These are phyloP conservation scores for Megathymus violae DNA, from an alignment of 1,140 invertebrate species.

Conservation along the genomic window DNA sequence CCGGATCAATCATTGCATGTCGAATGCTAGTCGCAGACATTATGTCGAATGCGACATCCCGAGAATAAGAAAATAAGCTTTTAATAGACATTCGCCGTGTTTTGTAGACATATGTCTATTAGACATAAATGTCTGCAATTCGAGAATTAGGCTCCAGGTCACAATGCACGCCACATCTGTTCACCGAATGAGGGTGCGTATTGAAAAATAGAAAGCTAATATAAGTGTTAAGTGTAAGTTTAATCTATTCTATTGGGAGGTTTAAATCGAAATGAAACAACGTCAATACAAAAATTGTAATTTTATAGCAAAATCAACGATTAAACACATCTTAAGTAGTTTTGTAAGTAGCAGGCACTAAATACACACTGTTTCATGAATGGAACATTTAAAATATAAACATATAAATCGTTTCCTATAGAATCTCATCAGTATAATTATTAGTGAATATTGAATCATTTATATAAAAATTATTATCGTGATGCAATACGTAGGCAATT, in stretches of 20 bases:
- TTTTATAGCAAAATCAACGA: conserved; percentile 64
- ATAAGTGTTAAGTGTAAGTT: no score
- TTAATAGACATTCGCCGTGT: no score
- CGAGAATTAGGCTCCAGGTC: no score
- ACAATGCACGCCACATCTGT: no score
- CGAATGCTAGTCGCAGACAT: no score
- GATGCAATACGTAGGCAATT: conserved; percentile 5
- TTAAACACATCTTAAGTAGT: conserved; percentile 55
- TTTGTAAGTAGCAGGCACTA: conserved; percentile 61
- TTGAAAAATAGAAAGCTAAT: no score
- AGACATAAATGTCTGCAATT: no score
- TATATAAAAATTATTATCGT: conserved; percentile 22
- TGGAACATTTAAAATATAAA: conserved; percentile 50
- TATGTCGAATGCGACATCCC: no score
- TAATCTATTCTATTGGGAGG: not conserved
- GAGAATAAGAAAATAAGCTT: no score
- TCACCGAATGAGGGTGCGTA: no score
- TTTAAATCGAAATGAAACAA: conserved; percentile 37
- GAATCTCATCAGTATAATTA: conserved; percentile 23
- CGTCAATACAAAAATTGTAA: conserved; percentile 60
- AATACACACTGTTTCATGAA: conserved; percentile 45
- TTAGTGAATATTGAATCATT: conserved; percentile 30
- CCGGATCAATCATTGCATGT: no score
- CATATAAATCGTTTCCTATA: conserved; percentile 22
- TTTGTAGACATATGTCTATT: no score